Evolutionary conservation across 2,888 invertebrate genomes (phyloP).

Genomic region (Deilephila elpenor): DNA sequence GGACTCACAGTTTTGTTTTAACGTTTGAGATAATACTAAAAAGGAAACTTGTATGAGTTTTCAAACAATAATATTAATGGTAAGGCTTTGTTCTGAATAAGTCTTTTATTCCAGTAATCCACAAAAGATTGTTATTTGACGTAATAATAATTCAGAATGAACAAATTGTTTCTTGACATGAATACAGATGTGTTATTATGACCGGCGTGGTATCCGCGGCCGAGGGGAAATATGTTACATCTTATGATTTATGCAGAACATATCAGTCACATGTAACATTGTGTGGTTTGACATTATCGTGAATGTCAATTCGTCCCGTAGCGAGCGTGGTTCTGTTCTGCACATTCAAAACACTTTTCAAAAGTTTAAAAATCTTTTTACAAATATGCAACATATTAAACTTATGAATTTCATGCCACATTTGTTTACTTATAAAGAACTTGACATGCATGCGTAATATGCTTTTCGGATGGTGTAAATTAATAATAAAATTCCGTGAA

Average conservation of each 20-base stretch:
- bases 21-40: no score
- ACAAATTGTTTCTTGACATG: constrained; percentile 3
- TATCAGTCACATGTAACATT: constrained; percentile 34
- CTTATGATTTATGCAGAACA: constrained; percentile 28
- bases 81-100: no score
- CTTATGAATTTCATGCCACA: no score
- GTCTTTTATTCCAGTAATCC: neutral
- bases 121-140: neutral
- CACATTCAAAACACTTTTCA: neutral
- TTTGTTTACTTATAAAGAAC: no score
- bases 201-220: neutral
- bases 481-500: no score
- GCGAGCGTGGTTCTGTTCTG: neutral
- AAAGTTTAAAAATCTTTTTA: neutral
- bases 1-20: neutral
- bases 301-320: constrained; percentile 43
- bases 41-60: neutral
- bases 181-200: neutral
- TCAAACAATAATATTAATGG: no score
- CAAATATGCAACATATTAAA: neutral
- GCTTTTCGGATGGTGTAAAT: no score
- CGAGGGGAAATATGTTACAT: constrained; percentile 10
- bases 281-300: constrained; percentile 40
- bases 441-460: no score
- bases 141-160: constrained; percentile 6